A percentile compares a stretch with the other conserved stretches of the same genome.
phyloP scores from a whole-genome alignment of 2,888 invertebrate species.

The Drosophila prostipennis region DNA sequence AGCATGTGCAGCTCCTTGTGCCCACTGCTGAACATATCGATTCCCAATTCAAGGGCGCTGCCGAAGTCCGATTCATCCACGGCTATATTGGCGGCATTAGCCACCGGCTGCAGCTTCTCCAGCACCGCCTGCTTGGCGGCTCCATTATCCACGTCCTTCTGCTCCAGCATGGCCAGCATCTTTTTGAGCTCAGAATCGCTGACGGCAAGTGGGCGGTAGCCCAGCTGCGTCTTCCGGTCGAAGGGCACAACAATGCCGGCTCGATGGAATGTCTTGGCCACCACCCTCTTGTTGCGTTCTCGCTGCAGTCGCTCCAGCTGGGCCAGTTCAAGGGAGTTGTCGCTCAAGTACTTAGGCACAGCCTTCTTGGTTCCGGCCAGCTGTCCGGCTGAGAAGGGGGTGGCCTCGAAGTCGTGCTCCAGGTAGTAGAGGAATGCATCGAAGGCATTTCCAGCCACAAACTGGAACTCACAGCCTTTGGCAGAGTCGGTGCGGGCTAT shows the following conservation, averaged over 20 bases:
- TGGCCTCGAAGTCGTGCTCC: conserved; percentile 76
- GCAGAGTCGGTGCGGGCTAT: conserved; percentile 90
- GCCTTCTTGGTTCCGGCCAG: conserved; percentile 87
- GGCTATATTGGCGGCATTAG: conserved; percentile 89
- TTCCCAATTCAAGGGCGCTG: conserved; percentile 94
- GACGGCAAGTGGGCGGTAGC: conserved; percentile 91
- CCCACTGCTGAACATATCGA: conserved; percentile 93
- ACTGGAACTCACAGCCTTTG: conserved; percentile 88
- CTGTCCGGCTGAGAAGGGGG: conserved; percentile 88
- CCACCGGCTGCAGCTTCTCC: conserved; percentile 91
- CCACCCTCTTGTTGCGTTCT: conserved; percentile 86
- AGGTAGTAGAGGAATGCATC: conserved; percentile 81
- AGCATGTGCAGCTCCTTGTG: conserved; percentile 88
- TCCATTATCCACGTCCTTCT: conserved; percentile 82
- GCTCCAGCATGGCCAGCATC: conserved; percentile 88
- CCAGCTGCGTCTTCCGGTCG: conserved; percentile 91
- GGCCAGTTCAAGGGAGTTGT: conserved; percentile 86
- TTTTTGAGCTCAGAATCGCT: conserved; percentile 89
- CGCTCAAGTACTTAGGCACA: conserved; percentile 87
- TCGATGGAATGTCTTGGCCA: conserved; percentile 91
- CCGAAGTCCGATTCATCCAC: conserved; percentile 98
- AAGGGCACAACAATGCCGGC: conserved; percentile 94
- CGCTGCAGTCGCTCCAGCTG: conserved; percentile 86
- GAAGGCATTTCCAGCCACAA: conserved; percentile 86
- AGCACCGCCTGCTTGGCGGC: conserved; percentile 86